phyloP scores from a whole-genome alignment of 2,888 invertebrate species.

The Melolontha melolontha region DNA sequence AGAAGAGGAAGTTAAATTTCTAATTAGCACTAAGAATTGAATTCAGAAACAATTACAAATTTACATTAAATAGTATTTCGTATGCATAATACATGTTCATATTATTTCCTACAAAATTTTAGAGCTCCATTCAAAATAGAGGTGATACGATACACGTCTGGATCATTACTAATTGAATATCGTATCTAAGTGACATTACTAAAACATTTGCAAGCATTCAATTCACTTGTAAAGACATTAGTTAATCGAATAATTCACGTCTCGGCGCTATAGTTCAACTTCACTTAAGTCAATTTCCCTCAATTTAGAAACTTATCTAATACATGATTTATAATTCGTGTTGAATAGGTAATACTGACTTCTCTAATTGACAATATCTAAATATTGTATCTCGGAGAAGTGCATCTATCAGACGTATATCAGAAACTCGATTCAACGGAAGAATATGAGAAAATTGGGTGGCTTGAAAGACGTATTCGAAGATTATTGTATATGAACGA shows the following conservation, averaged over 20 bases:
- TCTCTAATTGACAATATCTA: constrained; percentile 14
- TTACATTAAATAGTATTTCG: too few relatives aligned
- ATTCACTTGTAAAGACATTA: constrained; percentile 1
- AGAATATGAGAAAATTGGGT: constrained; percentile 19
- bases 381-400: constrained; percentile 12
- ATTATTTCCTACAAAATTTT: too few relatives aligned
- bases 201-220: too few relatives aligned
- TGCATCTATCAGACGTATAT: neutral
- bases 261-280: neutral
- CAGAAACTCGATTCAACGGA: neutral
- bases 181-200: too few relatives aligned
- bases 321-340: constrained; percentile 10
- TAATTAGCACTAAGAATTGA: too few relatives aligned
- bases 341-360: constrained; percentile 10
- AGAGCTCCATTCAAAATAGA: too few relatives aligned
- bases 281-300: constrained; percentile 13
- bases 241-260: neutral
- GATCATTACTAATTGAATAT: too few relatives aligned
- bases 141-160: too few relatives aligned
- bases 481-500: too few relatives aligned
- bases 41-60: neutral
- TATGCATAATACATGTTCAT: too few relatives aligned
- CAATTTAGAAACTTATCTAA: constrained; percentile 5
- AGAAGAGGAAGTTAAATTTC: too few relatives aligned
- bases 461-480: too few relatives aligned